Base-by-base conservation (phyloP, 2,888 invertebrate genomes). In the Caenorhabditis sp. region DNA sequence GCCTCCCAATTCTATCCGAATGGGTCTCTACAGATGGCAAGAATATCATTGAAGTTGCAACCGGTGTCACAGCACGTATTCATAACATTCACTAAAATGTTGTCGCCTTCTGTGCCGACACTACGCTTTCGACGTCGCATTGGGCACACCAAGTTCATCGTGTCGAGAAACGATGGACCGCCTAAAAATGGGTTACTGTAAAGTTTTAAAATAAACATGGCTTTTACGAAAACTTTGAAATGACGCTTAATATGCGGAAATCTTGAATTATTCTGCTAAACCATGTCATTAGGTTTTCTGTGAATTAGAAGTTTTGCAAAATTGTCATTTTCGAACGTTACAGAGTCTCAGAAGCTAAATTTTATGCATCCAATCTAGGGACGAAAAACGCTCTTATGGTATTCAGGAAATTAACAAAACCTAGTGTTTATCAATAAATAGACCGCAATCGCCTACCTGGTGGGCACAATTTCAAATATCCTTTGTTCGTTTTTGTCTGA, bases 401-500 rank as follows among this genome's bases (percentile, higher is more conserved):
- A n/a, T n/a, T n/a, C n/a, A n/a, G n/a, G n/a, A n/a, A n/a, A n/a
- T n/a, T n/a, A n/a, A n/a, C n/a, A n/a, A n/a, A n/a, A n/a, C n/a
- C n/a, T n/a, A n/a, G n/a, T n/a, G n/a, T n/a, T n/a, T n/a, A n/a
- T n/a, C n/a, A n/a, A n/a, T n/a, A n/a, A n/a, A n/a, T n/a, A n/a
- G n/a, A n/a, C n/a, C n/a, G n/a, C 54, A 31, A 31, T 43, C 43
- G 23, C 55, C 53, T 50, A 80, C 80, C 80, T 62, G 80, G 80
- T n/a, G 80, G 80, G 62, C 81, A 81, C 23, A 81, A 60, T 57
- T 79, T 79, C 50, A 81, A 69, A 19, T 77, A 71, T 24, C 78
- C 81, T n/a, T 74, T 74, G 26, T 62, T 66, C 36, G 43, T 71
- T 17, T 67, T 75, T 37, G 72, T 66, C 12, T 66, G 72, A 53